Base-by-base conservation (phyloP, 2,113 vertebrate genomes). In the Oryzias javanicus region DNA sequence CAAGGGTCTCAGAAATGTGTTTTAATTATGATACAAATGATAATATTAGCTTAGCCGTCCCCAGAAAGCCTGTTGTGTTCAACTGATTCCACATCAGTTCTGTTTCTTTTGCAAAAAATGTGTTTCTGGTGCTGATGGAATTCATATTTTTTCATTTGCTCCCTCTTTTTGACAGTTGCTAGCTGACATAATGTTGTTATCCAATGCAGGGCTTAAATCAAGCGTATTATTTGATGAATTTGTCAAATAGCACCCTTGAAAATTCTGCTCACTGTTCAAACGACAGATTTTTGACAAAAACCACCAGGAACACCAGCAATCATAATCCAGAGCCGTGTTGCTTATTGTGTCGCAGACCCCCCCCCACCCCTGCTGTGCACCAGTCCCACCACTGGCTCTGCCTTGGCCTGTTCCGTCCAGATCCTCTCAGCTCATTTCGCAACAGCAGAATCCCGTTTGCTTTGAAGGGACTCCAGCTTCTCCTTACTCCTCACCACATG, bases 401-500 rank as follows among this genome's bases (percentile, higher is more conserved):
- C 40, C 84, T 82, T 82, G 51, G 81, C 81, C 65, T 79, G 44
- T 42, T 18, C 25, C 19, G 44, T 76, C 78, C 76, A 77, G 79
- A 71, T 70, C 64, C 72, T 78, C 74, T 73, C 82, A 74, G 72
- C 72, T 84, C 80, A 74, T 85, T 86, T 84, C 53, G 72, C 42
- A 42, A 8, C 51, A 68, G 56, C 73, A 69, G 55, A 41, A 81
- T 68, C 67, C 65, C 61, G 57, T 53, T 59, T 45, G 55, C 81
- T 87, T 85, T 86, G 77, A 87, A 84, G 81, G 54, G 24, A 55
- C 74, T 75, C 79, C 79, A 82, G 63, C 52, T 27, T 69, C 64
- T 55, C 44, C 60, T 16, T 14, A 60, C 59, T 67, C 54, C 47
- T 49, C 29, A 41, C 35, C 13, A 27, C 35, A 50, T 80, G 76